Percentiles rank a stretch among this genome's conserved stretches.
Conservation (phyloP, 2,797 vertebrate genomes). For the Myotis daubentonii region DNA sequence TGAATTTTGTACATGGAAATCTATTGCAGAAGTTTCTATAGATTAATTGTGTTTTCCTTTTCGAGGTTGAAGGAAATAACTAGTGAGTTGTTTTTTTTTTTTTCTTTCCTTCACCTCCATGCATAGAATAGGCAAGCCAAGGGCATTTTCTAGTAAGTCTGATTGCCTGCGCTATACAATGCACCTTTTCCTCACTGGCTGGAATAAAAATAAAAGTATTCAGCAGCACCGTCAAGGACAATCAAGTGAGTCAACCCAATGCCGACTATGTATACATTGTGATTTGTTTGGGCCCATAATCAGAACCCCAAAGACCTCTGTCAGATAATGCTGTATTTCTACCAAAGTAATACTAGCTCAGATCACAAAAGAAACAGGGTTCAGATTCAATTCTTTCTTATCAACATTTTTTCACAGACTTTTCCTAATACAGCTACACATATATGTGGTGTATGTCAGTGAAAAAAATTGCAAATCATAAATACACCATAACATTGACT, state of each 20-base stretch:
- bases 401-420: conserved; percentile 2
- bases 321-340: conserved; percentile 56
- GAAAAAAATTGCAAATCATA: conserved; percentile 57
- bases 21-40: conserved; percentile 42
- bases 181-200: conserved; percentile 42
- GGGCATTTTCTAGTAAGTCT: conserved; percentile 64
- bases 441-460: not conserved
- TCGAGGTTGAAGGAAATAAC: conserved; percentile 56
- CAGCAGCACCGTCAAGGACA: conserved; percentile 60
- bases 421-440: not conserved
- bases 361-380: conserved; percentile 48
- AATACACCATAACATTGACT: not conserved
- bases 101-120: not conserved
- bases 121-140: conserved; percentile 60
- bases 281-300: conserved; percentile 69
- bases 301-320: conserved; percentile 56
- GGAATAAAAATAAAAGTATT: conserved; percentile 75
- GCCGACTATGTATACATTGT: not conserved
- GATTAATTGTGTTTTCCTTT: conserved; percentile 64
- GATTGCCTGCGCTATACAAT: conserved; percentile 18
- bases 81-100: not conserved
- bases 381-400: conserved; percentile 62
- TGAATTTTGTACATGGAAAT: conserved; percentile 47
- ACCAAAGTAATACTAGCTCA: conserved; percentile 54
- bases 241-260: conserved; percentile 66